Percentiles rank a stretch among this genome's conserved stretches.
Conservation (phyloP, 2,888 invertebrate species). For the Drosophila meridionalis region DNA sequence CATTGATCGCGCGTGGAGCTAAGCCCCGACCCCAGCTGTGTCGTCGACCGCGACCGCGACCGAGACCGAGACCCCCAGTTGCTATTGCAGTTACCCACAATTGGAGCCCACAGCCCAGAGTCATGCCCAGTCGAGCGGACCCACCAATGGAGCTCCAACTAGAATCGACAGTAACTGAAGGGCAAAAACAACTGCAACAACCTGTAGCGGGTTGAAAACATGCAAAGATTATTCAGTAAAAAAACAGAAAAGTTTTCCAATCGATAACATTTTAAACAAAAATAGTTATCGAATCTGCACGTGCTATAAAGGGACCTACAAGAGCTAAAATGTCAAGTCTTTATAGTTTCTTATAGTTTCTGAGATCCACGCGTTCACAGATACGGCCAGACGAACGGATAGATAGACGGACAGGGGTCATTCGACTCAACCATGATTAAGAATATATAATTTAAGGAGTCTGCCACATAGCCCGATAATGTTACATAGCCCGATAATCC, state of each 20-base stretch:
- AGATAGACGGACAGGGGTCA: too few relatives aligned
- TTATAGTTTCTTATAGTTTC: too few relatives aligned
- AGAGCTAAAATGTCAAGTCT: too few relatives aligned
- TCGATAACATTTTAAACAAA: too few relatives aligned
- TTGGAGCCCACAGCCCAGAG: not conserved
- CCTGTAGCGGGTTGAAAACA: not conserved
- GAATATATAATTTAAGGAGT: too few relatives aligned
- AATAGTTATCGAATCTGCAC: too few relatives aligned
- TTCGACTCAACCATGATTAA: too few relatives aligned
- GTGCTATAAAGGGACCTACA: too few relatives aligned
- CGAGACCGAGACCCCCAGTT: conserved; percentile 1
- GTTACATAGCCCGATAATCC: too few relatives aligned
- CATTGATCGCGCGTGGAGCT: conserved; percentile 1
- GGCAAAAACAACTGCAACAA: not conserved
- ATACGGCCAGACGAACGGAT: too few relatives aligned
- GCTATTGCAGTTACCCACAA: not conserved
- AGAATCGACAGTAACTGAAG: not conserved
- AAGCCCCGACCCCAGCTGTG: not conserved
- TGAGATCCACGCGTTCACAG: too few relatives aligned
- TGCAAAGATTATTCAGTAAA: not conserved
- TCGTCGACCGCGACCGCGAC: not conserved
- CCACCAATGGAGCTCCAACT: not conserved
- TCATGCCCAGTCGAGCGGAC: not conserved
- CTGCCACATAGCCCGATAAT: too few relatives aligned
- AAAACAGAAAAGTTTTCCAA: not conserved